These are phyloP conservation scores for Drosophila eugracilis DNA, from an alignment of 1,140 invertebrate species.

Conservation along the genomic window DNA sequence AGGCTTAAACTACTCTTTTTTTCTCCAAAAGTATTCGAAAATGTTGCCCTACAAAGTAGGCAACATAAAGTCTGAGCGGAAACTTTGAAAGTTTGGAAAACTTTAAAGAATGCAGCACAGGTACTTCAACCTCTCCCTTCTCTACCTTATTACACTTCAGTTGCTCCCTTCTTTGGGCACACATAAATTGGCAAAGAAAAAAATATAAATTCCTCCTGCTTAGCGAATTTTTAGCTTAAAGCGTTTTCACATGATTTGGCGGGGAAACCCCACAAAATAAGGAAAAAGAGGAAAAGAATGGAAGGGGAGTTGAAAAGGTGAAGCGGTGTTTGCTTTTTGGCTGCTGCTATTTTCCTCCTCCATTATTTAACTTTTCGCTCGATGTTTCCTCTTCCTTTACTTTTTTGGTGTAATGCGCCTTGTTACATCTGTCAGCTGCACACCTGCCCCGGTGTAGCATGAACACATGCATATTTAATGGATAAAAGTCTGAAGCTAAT, in stretches of 20 bases:
- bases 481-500: slow-evolving; percentile 32
- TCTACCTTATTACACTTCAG: background rate
- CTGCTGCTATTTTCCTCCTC: slow-evolving; percentile 8
- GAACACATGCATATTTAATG: slow-evolving; percentile 11
- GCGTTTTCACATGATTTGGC: slow-evolving; percentile 71
- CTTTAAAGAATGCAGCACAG: slow-evolving; percentile 32
- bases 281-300: too few species aligned
- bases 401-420: slow-evolving; percentile 18
- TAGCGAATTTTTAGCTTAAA: slow-evolving; percentile 64
- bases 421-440: slow-evolving; percentile 66
- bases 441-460: slow-evolving; percentile 24
- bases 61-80: slow-evolving; percentile 17
- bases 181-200: slow-evolving; percentile 43
- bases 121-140: background rate
- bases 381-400: slow-evolving; percentile 18
- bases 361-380: slow-evolving; percentile 17
- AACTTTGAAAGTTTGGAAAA: slow-evolving; percentile 41
- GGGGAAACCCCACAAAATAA: slow-evolving; percentile 13
- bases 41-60: slow-evolving; percentile 19
- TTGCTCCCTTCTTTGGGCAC: slow-evolving; percentile 16
- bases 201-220: slow-evolving; percentile 17
- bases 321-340: slow-evolving; percentile 25
- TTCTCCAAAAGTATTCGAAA: slow-evolving; percentile 7
- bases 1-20: background rate
- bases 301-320: background rate